Evolutionary conservation across 2,113 vertebrate species (phyloP), one percentile per base, ranked within the genome.

Genomic region (Circaetus cinerascens): DNA sequence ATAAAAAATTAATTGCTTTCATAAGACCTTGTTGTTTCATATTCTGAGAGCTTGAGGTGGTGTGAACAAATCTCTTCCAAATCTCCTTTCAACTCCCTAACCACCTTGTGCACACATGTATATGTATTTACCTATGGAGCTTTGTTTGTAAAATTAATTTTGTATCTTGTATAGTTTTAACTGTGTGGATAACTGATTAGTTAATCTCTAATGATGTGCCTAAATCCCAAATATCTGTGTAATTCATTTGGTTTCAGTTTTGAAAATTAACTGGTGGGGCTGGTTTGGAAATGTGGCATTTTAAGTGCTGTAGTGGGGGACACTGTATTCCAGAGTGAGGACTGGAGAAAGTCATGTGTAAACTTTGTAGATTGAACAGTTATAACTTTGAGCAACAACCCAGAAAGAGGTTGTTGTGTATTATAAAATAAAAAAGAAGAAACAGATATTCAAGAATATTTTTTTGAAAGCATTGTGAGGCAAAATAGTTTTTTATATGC

Each of bases 61-160:
- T 63, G 46, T 63, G 62, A 78, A 66, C 4, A 62, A 82, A 45
- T 25, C 10, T 81, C 16, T 67, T 55, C 25, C 25, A 82, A 41
- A 3, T 0, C 12, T 43, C 5, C 12, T 88, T 78, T 88, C 20
- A 74, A 16, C 29, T 71, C 41, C 51, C 10, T 75, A 48, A 62
- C 27, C 9, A 41, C 11, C 9, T 57, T 20, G 2, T 79, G 30
- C 21, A 64, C 0, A 0, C 3, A 9, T 2, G 1, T 3, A 2
- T 34, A 9, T 36, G 3, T 60, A 29, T 63, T 72, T 55, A n/a
- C 2, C 5, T 29, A 55, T 19, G 14, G 50, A 86, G 19, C 10
- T 79, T 71, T 87, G 5, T n/a, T 36, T 67, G 18, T 83, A 53
- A 80, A 73, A 68, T 46, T n/a, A 34, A 13, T 62, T 72, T 67